These are phyloP conservation scores for Holothuria leucospilota DNA, from an alignment of 53 echinoderm and acorn worm genomes.

Conservation along the genomic window DNA sequence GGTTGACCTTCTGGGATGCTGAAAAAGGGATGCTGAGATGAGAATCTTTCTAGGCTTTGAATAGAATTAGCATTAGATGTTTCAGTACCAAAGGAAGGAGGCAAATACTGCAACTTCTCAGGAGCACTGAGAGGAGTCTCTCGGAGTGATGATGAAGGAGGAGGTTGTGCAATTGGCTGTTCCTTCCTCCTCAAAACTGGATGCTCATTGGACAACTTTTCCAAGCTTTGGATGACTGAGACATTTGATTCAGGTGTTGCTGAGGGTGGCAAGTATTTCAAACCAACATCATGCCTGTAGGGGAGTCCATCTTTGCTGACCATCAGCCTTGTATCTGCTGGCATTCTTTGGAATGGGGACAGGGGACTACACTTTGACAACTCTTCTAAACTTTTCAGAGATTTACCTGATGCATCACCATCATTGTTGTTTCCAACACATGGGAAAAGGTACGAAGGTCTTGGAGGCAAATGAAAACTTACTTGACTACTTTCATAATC, in stretches of 20 bases:
- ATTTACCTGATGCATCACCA: slow-evolving; percentile 22
- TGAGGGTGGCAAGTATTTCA: slow-evolving; percentile 27
- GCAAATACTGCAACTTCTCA: slow-evolving; percentile 37
- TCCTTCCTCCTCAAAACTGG: slow-evolving; percentile 17
- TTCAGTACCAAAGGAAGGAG: slow-evolving; percentile 35
- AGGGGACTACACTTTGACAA: slow-evolving; percentile 31
- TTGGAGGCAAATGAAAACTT: background rate
- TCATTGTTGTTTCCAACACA: slow-evolving; percentile 26
- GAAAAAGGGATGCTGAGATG: slow-evolving; percentile 13
- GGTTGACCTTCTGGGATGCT: background rate
- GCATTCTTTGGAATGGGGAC: slow-evolving; percentile 17
- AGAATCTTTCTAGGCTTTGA: slow-evolving; percentile 45
- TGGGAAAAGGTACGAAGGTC: slow-evolving; percentile 19
- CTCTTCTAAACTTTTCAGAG: slow-evolving; percentile 37
- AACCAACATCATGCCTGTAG: background rate
- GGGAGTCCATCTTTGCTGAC: background rate
- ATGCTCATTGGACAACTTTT: slow-evolving; percentile 30
- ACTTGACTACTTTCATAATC: background rate
- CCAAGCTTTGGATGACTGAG: slow-evolving; percentile 39
- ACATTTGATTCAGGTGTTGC: slow-evolving; percentile 18
- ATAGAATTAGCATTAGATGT: slow-evolving; percentile 29
- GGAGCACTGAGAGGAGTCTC: background rate
- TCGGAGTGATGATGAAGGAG: background rate
- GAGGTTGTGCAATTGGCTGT: background rate
- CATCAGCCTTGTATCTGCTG: background rate